These are phyloP conservation scores for Copidosoma floridanum DNA, from an alignment of 1,140 invertebrate genomes.

Conservation along the genomic window DNA sequence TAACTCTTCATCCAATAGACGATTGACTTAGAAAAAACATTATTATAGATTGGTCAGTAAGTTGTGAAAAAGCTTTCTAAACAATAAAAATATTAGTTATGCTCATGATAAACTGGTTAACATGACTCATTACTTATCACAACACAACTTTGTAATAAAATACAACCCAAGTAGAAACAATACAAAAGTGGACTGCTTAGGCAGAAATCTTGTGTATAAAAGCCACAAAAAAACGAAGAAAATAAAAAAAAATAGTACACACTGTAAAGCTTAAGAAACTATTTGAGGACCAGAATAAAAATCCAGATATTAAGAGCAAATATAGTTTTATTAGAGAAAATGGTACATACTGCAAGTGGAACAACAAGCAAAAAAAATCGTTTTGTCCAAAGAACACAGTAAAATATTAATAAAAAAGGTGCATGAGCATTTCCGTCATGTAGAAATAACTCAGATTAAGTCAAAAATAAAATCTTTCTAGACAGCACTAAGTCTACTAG, in stretches of 20 bases:
- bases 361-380: constrained; percentile 1
- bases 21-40: constrained; percentile 23
- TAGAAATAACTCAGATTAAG: neutral
- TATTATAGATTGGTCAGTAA: constrained; percentile 16
- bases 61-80: constrained; percentile 20
- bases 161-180: constrained; percentile 27
- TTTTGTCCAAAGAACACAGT: neutral
- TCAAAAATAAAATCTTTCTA: neutral
- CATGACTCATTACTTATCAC: no score
- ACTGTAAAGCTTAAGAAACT: constrained; percentile 17
- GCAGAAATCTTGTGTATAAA: constrained; percentile 24
- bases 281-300: constrained; percentile 20
- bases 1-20: constrained; percentile 16
- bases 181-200: constrained; percentile 21
- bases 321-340: neutral
- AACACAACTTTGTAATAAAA: neutral
- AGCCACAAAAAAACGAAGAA: constrained; percentile 6
- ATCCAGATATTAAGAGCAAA: constrained; percentile 13
- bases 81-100: constrained; percentile 19
- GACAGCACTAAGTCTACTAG: neutral
- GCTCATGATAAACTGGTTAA: neutral
- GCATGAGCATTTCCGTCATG: neutral
- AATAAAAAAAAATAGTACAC: constrained; percentile 20
- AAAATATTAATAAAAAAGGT: neutral
- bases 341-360: neutral